A percentile compares a stretch with the other conserved stretches of the same genome.
Conservation (phyloP, 2,113 vertebrate genomes). For the Bettongia penicillata region DNA sequence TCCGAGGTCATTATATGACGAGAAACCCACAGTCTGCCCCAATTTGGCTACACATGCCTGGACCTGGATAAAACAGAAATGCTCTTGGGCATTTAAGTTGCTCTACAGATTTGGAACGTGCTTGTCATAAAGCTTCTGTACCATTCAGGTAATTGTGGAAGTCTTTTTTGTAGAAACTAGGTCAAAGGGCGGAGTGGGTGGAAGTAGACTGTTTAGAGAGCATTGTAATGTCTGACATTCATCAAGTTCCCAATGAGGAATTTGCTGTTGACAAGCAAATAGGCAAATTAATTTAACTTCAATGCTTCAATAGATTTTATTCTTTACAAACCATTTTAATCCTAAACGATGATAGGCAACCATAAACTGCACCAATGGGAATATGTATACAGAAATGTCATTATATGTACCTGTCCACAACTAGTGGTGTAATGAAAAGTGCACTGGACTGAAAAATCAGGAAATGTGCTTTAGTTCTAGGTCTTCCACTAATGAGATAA, state of each 20-base stretch:
- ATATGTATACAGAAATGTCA: neutral
- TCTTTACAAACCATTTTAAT: conserved; percentile 2
- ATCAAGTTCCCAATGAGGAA: neutral
- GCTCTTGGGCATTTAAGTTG: neutral
- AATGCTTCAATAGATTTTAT: neutral
- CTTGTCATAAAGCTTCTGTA: conserved; percentile 27
- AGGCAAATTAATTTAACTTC: neutral
- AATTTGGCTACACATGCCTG: neutral
- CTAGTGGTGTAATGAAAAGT: conserved; percentile 20
- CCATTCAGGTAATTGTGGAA: neutral
- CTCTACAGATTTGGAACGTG: conserved; percentile 1
- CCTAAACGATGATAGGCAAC: neutral
- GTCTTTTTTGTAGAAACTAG: conserved; percentile 68
- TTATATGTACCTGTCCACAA: neutral
- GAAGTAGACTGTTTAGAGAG: conserved; percentile 27
- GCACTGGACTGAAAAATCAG: neutral
- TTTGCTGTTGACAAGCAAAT: neutral
- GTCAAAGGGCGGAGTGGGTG: conserved; percentile 61
- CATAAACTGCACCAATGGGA: neutral
- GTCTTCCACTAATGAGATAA: neutral
- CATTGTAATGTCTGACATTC: conserved; percentile 16
- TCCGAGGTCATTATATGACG: neutral
- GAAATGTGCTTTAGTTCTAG: neutral
- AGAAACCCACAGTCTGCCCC: neutral
- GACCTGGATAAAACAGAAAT: neutral